These are phyloP conservation scores for Candoia aspera DNA, from an alignment of 2,113 vertebrate species.

Conservation along the genomic window DNA sequence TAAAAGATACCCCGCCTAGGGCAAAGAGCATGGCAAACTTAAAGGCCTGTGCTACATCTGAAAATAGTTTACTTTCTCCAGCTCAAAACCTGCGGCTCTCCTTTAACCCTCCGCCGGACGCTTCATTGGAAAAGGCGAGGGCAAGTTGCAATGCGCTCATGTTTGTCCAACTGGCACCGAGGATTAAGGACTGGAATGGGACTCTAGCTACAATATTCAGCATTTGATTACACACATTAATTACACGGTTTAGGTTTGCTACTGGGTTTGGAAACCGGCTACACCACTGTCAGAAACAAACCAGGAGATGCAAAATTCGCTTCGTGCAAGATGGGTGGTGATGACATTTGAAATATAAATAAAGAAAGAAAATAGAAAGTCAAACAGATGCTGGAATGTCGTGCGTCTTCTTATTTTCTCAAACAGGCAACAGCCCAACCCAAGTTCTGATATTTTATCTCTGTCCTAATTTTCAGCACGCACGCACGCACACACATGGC, in stretches of 20 bases:
- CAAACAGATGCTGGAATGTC: too few relatives aligned
- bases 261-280: not conserved
- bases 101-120: not conserved
- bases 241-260: not conserved
- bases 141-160: too few relatives aligned
- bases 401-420: not conserved
- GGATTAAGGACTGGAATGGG: not conserved
- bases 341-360: too few relatives aligned
- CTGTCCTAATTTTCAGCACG: too few relatives aligned
- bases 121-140: not conserved
- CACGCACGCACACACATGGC: too few relatives aligned
- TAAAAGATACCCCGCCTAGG: not conserved
- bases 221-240: fast-evolving
- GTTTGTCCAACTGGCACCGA: not conserved
- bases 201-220: too few relatives aligned
- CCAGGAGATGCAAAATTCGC: too few relatives aligned
- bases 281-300: not conserved
- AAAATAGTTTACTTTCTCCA: not conserved
- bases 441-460: not conserved
- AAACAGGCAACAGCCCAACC: not conserved
- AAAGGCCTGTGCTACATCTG: not conserved
- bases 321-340: too few relatives aligned
- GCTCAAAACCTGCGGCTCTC: not conserved
- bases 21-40: not conserved
- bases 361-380: too few relatives aligned